These are phyloP conservation scores for Nylanderia fulva DNA, from an alignment of 1,140 invertebrate genomes.

Conservation along the genomic window DNA sequence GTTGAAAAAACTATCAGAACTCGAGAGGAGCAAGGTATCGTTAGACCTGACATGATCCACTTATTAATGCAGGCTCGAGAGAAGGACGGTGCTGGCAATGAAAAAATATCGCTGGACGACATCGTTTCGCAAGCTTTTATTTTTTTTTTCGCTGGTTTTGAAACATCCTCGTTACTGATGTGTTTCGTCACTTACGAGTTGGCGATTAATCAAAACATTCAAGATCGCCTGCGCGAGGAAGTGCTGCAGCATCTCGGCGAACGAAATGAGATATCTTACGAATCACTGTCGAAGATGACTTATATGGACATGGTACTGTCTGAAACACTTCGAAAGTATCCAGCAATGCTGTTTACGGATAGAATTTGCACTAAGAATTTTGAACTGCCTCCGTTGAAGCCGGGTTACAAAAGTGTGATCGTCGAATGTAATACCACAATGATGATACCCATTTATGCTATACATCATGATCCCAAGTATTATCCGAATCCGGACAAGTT, in stretches of 20 bases:
- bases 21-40: conserved; percentile 28
- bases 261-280: conserved; percentile 70
- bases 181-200: conserved; percentile 86
- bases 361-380: conserved; percentile 83
- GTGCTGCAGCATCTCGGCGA: conserved; percentile 79
- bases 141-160: conserved; percentile 89
- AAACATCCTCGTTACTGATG: conserved; percentile 87
- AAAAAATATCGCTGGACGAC: conserved; percentile 85
- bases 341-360: conserved; percentile 84
- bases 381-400: conserved; percentile 53
- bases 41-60: conserved; percentile 67
- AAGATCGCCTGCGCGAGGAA: conserved; percentile 86
- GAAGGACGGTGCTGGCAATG: neutral
- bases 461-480: conserved; percentile 78
- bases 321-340: conserved; percentile 87
- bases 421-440: conserved; percentile 61
- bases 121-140: conserved; percentile 85
- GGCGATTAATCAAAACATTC: conserved; percentile 87
- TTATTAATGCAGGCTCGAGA: conserved; percentile 55
- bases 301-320: conserved; percentile 83
- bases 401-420: conserved; percentile 13
- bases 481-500: conserved; percentile 83
- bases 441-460: conserved; percentile 64
- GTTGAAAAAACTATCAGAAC: conserved; percentile 36
- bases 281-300: conserved; percentile 73